Percentiles rank a stretch among this genome's conserved stretches.
These are phyloP conservation scores for Drosophila sechellia DNA, from an alignment of 1,140 invertebrate genomes.

Conservation along the genomic window DNA sequence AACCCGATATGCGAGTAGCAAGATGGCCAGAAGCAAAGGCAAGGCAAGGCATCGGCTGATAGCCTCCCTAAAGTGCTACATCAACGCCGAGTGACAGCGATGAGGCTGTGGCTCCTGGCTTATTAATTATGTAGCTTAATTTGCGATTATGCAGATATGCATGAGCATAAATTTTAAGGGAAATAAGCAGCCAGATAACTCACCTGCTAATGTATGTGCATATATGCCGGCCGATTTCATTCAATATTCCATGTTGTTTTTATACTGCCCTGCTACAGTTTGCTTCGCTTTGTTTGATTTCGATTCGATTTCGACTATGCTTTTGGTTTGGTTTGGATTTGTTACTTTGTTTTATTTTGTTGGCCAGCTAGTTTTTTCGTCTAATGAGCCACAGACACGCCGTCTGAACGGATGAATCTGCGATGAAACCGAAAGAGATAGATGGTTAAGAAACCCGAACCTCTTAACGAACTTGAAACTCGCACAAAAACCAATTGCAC, in stretches of 20 bases:
- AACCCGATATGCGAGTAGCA: slow-evolving; percentile 13
- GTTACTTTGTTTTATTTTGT: slow-evolving; percentile 11
- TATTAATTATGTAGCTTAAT: slow-evolving; percentile 82
- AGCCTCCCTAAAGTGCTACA: slow-evolving; percentile 71
- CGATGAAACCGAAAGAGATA: slow-evolving; percentile 41
- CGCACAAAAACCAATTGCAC: slow-evolving; percentile 27
- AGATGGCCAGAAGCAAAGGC: slow-evolving; percentile 40
- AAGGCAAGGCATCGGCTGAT: slow-evolving; percentile 29
- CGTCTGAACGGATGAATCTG: slow-evolving; percentile 49
- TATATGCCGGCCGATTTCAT: slow-evolving; percentile 63
- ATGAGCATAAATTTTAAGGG: slow-evolving; percentile 74
- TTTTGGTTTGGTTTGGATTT: slow-evolving; percentile 13
- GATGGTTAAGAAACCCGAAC: slow-evolving; percentile 27
- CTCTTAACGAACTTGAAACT: slow-evolving; percentile 54
- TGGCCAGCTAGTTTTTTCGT: slow-evolving; percentile 28
- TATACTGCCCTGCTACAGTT: slow-evolving; percentile 42
- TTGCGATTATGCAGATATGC: slow-evolving; percentile 80
- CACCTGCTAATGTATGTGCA: slow-evolving; percentile 78
- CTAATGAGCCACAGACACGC: slow-evolving; percentile 57
- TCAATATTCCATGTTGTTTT: slow-evolving; percentile 75
- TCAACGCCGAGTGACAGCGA: slow-evolving; percentile 67
- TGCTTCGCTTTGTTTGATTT: slow-evolving; percentile 35
- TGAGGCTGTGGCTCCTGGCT: slow-evolving; percentile 52
- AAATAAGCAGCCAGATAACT: slow-evolving; percentile 67
- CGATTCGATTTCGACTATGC: slow-evolving; percentile 5